A percentile compares a stretch with the other conserved stretches of the same genome.
These are phyloP conservation scores for Paramacrobiotus metropolitanus DNA, from an alignment of 1,140 invertebrate species.

Conservation along the genomic window DNA sequence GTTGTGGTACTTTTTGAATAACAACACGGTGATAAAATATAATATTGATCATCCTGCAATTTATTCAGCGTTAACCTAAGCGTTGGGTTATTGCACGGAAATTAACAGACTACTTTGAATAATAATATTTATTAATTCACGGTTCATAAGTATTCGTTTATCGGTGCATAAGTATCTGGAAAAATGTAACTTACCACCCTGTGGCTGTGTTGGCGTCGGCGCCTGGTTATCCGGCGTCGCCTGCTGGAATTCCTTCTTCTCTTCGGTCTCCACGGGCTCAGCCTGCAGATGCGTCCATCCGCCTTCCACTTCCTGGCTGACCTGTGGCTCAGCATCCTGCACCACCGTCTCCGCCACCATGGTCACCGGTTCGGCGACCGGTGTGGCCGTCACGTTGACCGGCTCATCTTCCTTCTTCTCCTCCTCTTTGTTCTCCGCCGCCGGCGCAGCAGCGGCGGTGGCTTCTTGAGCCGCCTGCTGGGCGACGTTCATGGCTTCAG, in stretches of 20 bases:
- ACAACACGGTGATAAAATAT: too few species aligned
- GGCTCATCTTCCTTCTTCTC: conserved; percentile 7
- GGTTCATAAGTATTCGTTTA: too few species aligned
- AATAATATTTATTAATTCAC: too few species aligned
- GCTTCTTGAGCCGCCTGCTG: not conserved
- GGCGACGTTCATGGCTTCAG: not conserved
- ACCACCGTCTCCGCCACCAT: not conserved
- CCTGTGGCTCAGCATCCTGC: not conserved
- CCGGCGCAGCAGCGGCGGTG: conserved; percentile 1
- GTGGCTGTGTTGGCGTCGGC: too few species aligned
- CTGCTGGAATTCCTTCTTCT: conserved; percentile 7
- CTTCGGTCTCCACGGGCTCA: not conserved
- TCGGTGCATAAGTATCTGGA: too few species aligned
- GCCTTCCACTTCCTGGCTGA: not conserved
- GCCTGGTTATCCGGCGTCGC: not conserved
- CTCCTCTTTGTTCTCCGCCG: conserved; percentile 9
- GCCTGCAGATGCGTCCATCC: not conserved
- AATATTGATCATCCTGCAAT: too few species aligned
- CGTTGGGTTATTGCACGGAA: too few species aligned
- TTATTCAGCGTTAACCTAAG: too few species aligned
- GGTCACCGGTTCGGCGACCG: not conserved
- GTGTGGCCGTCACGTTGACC: not conserved
- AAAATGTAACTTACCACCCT: not conserved
- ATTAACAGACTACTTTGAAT: too few species aligned
- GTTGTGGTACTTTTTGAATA: too few species aligned